phyloP scores from a whole-genome alignment of 2,113 vertebrate genomes.

The Genyomyrus donnyi region DNA sequence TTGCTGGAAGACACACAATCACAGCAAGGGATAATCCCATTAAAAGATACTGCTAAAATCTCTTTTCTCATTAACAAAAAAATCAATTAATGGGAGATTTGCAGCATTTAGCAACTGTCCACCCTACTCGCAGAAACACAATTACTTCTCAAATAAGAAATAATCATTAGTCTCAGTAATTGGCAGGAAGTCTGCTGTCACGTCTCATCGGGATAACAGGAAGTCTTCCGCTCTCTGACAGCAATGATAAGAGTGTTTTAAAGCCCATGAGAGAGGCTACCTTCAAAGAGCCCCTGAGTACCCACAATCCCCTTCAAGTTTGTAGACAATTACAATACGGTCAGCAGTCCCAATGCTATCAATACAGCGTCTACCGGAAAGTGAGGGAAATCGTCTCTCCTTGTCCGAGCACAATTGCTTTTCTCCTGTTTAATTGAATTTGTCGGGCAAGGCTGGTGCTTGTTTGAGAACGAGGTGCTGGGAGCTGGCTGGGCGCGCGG shows the following conservation, averaged over 20 bases:
- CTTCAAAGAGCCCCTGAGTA: neutral
- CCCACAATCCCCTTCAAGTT: neutral
- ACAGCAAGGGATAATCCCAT: neutral
- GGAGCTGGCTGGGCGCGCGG: neutral
- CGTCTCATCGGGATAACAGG: neutral
- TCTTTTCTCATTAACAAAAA: neutral
- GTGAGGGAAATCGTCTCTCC: neutral
- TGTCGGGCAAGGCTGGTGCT: slow-evolving; percentile 16
- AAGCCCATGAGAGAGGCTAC: neutral
- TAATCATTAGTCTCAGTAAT: slow-evolving; percentile 5
- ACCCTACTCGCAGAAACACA: neutral
- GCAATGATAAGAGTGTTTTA: neutral
- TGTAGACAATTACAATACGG: neutral
- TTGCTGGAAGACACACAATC: neutral
- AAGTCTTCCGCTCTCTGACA: neutral
- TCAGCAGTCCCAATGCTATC: neutral
- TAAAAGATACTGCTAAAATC: slow-evolving; percentile 1
- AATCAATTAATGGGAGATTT: slow-evolving; percentile 5
- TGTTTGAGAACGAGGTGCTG: slow-evolving; percentile 25
- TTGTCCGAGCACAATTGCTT: slow-evolving; percentile 11
- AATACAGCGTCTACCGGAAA: neutral
- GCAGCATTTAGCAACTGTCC: neutral
- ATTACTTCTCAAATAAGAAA: slow-evolving; percentile 7
- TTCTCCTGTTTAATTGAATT: slow-evolving; percentile 18
- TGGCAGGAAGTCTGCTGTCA: neutral